Evolutionary conservation across 2,113 vertebrate genomes (phyloP).

Genomic region (Atherinomorus stipes): DNA sequence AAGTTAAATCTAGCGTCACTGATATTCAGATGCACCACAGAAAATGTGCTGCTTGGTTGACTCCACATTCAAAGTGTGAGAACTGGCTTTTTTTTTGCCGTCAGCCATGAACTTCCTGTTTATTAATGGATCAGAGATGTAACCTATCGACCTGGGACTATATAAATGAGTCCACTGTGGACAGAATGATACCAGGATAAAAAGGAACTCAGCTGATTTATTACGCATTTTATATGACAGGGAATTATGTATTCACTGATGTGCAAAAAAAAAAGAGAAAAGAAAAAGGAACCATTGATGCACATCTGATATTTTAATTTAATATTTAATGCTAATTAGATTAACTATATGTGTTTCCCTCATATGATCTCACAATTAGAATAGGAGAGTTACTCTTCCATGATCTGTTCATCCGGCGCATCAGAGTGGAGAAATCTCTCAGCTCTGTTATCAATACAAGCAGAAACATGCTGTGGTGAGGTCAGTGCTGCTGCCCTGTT

Average conservation of each 20-base stretch:
- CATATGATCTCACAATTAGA: neutral
- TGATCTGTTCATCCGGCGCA: neutral
- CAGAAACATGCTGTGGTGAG: neutral
- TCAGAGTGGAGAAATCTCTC: neutral
- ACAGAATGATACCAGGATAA: slow-evolving; percentile 21
- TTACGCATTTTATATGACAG: slow-evolving; percentile 27
- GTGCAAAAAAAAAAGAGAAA: neutral
- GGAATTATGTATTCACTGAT: slow-evolving; percentile 40
- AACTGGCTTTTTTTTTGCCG: slow-evolving; percentile 13
- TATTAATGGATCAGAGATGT: slow-evolving; percentile 24
- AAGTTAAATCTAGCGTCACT: slow-evolving; percentile 14
- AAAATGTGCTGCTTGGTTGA: slow-evolving; percentile 48
- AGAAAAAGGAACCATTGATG: neutral
- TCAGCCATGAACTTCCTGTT: slow-evolving; percentile 10
- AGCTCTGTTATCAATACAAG: slow-evolving; percentile 19
- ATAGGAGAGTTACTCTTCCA: neutral
- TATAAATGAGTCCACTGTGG: slow-evolving; percentile 14
- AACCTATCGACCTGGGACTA: slow-evolving; percentile 17
- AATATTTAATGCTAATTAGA: slow-evolving; percentile 27
- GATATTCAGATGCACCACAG: neutral
- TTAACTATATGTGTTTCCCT: neutral
- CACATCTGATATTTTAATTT: slow-evolving; percentile 27
- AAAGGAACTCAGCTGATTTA: neutral
- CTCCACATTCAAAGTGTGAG: slow-evolving; percentile 37
- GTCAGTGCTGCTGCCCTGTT: neutral